Conservation (phyloP, 2,888 invertebrate genomes). For the Meteorus colon region DNA sequence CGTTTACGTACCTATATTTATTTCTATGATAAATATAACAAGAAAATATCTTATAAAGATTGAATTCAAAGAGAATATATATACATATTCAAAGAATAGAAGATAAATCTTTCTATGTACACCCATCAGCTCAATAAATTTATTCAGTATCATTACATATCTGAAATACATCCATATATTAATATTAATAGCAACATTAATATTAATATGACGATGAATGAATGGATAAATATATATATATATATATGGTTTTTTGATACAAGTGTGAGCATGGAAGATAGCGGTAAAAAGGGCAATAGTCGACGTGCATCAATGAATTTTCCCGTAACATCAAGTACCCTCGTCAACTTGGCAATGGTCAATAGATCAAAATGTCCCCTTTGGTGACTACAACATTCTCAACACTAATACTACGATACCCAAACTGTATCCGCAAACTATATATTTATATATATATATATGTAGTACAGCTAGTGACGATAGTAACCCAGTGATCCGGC, state of each 20-base stretch:
- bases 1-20: neutral
- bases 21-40: neutral
- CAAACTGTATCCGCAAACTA: neutral
- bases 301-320: constrained; percentile 31
- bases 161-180: neutral
- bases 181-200: neutral
- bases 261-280: neutral
- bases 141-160: neutral
- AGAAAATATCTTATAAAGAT: neutral
- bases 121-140: neutral
- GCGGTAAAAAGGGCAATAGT: constrained; percentile 30
- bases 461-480: constrained; percentile 7
- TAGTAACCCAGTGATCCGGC: constrained; percentile 28
- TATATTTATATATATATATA: neutral
- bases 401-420: neutral
- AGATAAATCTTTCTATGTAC: neutral
- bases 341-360: constrained; percentile 45
- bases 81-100: neutral
- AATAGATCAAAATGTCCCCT: constrained; percentile 49
- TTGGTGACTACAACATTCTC: constrained; percentile 15
- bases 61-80: neutral
- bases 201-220: neutral
- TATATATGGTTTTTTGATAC: neutral
- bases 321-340: constrained; percentile 25
- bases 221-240: neutral